Evolutionary conservation across 2,113 vertebrate species (phyloP).

Genomic region (Sturnus vulgaris): DNA sequence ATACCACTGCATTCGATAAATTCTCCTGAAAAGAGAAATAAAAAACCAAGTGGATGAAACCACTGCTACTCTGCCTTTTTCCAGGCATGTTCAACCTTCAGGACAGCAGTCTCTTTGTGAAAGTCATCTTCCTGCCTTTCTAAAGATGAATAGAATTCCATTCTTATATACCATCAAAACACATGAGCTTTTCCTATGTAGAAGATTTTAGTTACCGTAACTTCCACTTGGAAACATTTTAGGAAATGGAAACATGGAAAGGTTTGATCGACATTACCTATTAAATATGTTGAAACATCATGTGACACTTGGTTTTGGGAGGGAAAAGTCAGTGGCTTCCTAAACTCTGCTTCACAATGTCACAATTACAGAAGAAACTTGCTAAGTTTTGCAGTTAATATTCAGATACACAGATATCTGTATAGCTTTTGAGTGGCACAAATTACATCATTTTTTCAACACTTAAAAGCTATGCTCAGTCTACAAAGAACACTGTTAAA

Average conservation of each 20-base stretch:
- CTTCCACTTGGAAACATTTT: neutral
- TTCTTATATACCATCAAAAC: neutral
- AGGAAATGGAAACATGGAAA: neutral
- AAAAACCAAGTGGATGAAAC: neutral
- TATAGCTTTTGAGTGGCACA: neutral
- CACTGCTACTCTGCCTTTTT: neutral
- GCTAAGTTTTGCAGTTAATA: neutral
- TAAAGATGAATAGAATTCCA: neutral
- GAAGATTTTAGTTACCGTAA: neutral
- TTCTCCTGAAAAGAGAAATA: neutral
- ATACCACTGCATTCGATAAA: neutral
- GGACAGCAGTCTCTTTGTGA: neutral
- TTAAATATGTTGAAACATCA: neutral
- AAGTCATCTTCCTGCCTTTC: neutral
- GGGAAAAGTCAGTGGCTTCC: neutral
- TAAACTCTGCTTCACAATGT: neutral
- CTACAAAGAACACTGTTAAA: neutral
- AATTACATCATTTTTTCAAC: neutral
- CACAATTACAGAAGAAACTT: neutral
- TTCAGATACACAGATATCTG: neutral
- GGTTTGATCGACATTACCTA: rapidly evolving
- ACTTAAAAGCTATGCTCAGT: neutral
- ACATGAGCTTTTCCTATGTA: neutral
- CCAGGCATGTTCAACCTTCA: neutral
- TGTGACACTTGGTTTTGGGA: neutral